Conservation (phyloP, 1,140 invertebrate species). For the Microplitis mediator region DNA sequence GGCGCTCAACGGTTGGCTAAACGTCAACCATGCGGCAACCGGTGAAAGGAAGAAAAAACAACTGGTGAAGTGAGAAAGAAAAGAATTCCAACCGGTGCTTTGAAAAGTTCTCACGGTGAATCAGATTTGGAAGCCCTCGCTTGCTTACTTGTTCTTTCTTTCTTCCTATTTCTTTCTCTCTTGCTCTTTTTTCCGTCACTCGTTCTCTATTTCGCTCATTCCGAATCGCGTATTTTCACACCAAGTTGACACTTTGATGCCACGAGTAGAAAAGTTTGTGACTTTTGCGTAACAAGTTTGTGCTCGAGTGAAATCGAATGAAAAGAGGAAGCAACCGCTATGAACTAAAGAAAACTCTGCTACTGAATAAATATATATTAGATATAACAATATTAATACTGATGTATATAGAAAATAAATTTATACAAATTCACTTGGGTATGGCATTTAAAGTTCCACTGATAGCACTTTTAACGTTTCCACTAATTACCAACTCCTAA, state of each 20-base stretch:
- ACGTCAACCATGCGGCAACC: slow-evolving; percentile 22
- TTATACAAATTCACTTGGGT: too few species aligned
- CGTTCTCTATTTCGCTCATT: neutral
- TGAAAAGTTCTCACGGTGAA: slow-evolving; percentile 20
- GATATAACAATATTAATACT: too few species aligned
- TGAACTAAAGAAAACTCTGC: neutral
- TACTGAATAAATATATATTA: too few species aligned
- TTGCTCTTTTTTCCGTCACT: too few species aligned
- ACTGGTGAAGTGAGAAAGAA: slow-evolving; percentile 1
- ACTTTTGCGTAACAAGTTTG: slow-evolving; percentile 22
- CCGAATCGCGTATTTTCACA: slow-evolving; percentile 23
- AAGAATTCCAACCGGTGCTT: neutral
- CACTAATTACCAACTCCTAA: slow-evolving; percentile 18
- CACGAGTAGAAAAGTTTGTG: slow-evolving; percentile 26
- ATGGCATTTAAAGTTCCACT: too few species aligned
- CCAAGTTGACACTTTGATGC: slow-evolving; percentile 30
- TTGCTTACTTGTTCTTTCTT: too few species aligned
- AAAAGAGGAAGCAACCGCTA: neutral
- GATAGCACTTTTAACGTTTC: neutral
- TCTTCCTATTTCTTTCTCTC: too few species aligned
- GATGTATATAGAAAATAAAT: too few species aligned
- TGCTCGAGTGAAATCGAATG: slow-evolving; percentile 6
- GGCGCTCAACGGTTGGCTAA: slow-evolving; percentile 6
- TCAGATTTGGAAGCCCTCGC: slow-evolving; percentile 21
- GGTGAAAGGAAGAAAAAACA: slow-evolving; percentile 16